Evolutionary conservation across 2,113 vertebrate species (phyloP), one percentile per base, ranked within the genome.

Genomic region (Ornithorhynchus anatinus): DNA sequence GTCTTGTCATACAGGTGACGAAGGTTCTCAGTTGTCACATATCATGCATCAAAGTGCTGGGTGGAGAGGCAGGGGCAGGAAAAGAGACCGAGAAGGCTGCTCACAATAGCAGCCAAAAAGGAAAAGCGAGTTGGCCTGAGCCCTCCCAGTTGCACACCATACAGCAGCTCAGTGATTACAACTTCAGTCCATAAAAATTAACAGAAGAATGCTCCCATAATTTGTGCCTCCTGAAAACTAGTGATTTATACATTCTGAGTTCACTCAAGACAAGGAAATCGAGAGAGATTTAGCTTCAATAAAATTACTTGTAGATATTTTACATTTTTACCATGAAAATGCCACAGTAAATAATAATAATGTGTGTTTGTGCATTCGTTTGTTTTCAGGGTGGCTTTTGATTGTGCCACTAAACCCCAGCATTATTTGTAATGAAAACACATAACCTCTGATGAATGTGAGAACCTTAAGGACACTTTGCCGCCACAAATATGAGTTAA

Each of bases 271-370:
- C 48, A 51, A 45, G 16, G 3, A 31, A 71, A 59, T 76, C 54
- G 29, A 47, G 81, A 74, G 12, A 75, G 69, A 86, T 72, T 70
- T 80, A 72, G 20, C 37, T 45, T 80, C 80, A 75, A 70, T 53
- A 78, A 82, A 88, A 88, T 72, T 73, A 77, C 57, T 77, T 42
- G 39, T 75, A 82, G 65, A 81, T 7, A 3, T 71, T 76, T 57
- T 62, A 63, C 62, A 51, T 58, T 29, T 59, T 87, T 70, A 71
- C 75, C 39, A 82, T 61, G 79, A 77, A 84, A 85, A 69, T 51
- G 56, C 78, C 70, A 81, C 67, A 50, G 42, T 69, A 79, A 81
- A 59, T 59, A 82, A 76, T 19, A 80, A 69, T 32, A 47, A 59
- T 70, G 66, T 32, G 68, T 35, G 73, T 62, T 82, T 67, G 66